phyloP scores from a whole-genome alignment of 2,797 vertebrate genomes.

The Sebastes iracundus region DNA sequence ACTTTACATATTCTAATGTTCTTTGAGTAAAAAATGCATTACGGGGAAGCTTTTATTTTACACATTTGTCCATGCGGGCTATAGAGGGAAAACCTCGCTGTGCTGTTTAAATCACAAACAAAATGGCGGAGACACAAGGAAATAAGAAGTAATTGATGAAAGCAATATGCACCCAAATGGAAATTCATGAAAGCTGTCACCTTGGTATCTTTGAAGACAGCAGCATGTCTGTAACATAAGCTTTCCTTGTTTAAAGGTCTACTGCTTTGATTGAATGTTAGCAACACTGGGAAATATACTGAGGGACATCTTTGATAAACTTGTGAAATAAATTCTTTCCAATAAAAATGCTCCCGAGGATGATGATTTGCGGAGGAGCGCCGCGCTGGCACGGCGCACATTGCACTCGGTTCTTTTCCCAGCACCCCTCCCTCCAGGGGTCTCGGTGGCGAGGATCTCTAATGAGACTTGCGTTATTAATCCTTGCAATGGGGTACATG shows the following conservation, averaged over 20 bases:
- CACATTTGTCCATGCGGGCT: slow-evolving; percentile 9
- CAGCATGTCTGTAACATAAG: slow-evolving; percentile 79
- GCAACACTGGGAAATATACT: slow-evolving; percentile 76
- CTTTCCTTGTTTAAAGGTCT: slow-evolving; percentile 47
- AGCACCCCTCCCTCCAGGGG: slow-evolving; percentile 78
- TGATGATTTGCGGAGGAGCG: slow-evolving; percentile 80
- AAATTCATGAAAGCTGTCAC: slow-evolving; percentile 80
- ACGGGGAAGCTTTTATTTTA: not conserved
- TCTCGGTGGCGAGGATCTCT: slow-evolving; percentile 78
- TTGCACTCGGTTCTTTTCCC: slow-evolving; percentile 71
- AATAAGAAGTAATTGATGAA: slow-evolving; percentile 73
- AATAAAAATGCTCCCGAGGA: slow-evolving; percentile 79
- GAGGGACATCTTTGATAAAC: slow-evolving; percentile 78
- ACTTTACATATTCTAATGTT: slow-evolving; percentile 68
- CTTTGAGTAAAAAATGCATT: slow-evolving; percentile 15
- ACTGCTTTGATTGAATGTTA: slow-evolving; percentile 72
- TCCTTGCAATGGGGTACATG: slow-evolving; percentile 82
- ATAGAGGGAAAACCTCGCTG: not conserved
- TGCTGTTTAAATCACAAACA: slow-evolving; percentile 45
- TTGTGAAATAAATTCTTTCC: slow-evolving; percentile 80
- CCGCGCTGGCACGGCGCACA: slow-evolving; percentile 58
- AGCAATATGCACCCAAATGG: slow-evolving; percentile 70
- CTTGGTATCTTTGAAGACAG: slow-evolving; percentile 78
- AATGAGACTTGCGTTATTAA: slow-evolving; percentile 83
- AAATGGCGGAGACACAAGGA: slow-evolving; percentile 48